These are phyloP conservation scores for Philaethria dido DNA, from an alignment of 2,888 invertebrate species.

Conservation along the genomic window DNA sequence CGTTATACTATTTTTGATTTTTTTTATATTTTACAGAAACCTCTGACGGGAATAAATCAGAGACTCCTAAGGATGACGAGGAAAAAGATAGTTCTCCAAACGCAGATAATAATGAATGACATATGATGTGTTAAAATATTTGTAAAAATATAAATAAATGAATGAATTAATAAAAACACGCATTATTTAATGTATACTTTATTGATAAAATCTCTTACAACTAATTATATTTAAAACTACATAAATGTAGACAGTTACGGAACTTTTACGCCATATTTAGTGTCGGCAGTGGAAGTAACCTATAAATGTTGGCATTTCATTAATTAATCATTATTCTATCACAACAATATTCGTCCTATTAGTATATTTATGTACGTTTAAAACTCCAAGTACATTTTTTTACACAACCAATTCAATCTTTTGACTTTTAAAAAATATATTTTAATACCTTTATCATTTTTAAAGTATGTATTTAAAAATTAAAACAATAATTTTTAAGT, in stretches of 20 bases:
- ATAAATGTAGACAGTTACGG: slow-evolving; percentile 28
- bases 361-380: slow-evolving; percentile 18
- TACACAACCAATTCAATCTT: background rate
- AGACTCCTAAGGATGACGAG: slow-evolving; percentile 41
- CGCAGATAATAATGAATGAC: slow-evolving; percentile 24
- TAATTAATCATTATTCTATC: slow-evolving; percentile 27
- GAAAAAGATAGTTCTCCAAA: slow-evolving; percentile 41
- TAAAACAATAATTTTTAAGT: too few relatives aligned
- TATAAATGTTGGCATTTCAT: slow-evolving; percentile 36
- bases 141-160: slow-evolving; percentile 13
- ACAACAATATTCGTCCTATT: slow-evolving; percentile 31
- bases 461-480: too few relatives aligned
- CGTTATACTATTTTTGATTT: too few relatives aligned
- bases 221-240: slow-evolving; percentile 24
- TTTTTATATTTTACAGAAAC: slow-evolving; percentile 53
- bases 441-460: too few relatives aligned
- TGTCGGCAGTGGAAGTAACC: slow-evolving; percentile 44
- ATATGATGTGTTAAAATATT: slow-evolving; percentile 12
- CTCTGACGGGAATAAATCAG: slow-evolving; percentile 47
- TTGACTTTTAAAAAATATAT: too few relatives aligned
- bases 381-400: background rate
- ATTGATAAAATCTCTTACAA: slow-evolving; percentile 31
- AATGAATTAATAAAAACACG: slow-evolving; percentile 6
- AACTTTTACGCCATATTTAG: slow-evolving; percentile 27
- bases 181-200: slow-evolving; percentile 23